Evolutionary conservation across 2,113 vertebrate species (phyloP).

Genomic region (Piaya cayana): DNA sequence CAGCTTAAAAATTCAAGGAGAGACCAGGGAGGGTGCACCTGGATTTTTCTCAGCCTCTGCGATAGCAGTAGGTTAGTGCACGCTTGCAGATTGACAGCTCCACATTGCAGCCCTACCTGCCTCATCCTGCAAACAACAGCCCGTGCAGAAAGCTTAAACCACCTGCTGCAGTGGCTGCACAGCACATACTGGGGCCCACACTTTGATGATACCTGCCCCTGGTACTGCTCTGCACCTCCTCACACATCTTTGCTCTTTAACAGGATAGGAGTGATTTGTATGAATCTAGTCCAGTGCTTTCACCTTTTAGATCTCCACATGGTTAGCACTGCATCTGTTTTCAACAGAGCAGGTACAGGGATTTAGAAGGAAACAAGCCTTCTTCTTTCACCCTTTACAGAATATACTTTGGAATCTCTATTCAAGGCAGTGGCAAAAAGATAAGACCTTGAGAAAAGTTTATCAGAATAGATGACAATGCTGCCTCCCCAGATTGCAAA

Average conservation of each 20-base stretch:
- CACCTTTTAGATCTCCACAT: fast-evolving
- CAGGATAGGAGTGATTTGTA: background rate
- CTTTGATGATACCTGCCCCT: background rate
- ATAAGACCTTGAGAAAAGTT: background rate
- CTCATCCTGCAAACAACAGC: background rate
- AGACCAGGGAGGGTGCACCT: background rate
- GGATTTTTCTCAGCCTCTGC: background rate
- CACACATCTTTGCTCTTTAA: fast-evolving
- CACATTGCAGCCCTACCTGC: background rate
- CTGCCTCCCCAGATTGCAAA: background rate
- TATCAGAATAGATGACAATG: background rate
- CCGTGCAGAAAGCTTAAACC: background rate
- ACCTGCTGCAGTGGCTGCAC: background rate
- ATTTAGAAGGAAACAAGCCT: background rate
- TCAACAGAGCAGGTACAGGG: background rate
- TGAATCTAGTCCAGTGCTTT: fast-evolving
- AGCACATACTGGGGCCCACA: background rate
- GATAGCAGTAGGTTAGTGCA: background rate
- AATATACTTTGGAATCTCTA: background rate
- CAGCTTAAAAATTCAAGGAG: background rate
- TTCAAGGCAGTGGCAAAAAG: background rate
- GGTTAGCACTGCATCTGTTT: background rate
- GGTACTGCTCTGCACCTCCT: background rate
- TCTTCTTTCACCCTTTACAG: background rate
- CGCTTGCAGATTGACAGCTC: background rate